Base-by-base conservation (phyloP, 2,113 vertebrate species). In the Cichladusa arquata region DNA sequence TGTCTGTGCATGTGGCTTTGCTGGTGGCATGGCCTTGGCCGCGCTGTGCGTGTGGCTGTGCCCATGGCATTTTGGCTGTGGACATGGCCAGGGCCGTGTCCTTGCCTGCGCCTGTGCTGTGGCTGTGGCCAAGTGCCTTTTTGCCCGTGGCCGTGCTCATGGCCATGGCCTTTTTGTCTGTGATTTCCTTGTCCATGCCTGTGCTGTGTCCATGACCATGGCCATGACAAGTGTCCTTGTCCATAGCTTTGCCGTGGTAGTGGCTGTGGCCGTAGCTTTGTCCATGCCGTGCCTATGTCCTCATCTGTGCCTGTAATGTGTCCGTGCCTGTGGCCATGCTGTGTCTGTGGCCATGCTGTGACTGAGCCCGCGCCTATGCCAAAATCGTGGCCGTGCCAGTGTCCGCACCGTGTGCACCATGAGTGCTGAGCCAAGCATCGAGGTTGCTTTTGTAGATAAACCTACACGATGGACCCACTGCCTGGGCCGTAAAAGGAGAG, bases 361-460 rank as follows among this genome's bases (percentile, higher is more conserved):
- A 15, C 51, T 19, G 1, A 28, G 50, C 12, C 25, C 1, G 0
- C 38, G 45, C 38, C 33, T 14, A 3, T 53, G 31, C 50, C 0
- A 0, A 16, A 57, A 29, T 25, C 1, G 2, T 34, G 69, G 42
- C 34, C 2, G 0, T 58, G 61, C 44, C 31, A 18, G 17, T 50
- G 53, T 22, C 18, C 1, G 2, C 36, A 60, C 44, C 36, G 36
- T 8, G 45, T 24, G 24, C 11, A 19, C 31, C 57, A 3, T 18
- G 44, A 42, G 18, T 15, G 40, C 61, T 33, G 54, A 64, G 44
- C 57, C 57, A 48, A 71, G 34, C 48, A 19, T 48, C 47, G 25
- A 70, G 13, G 20, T 22, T 56, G 20, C 26, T 72, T 48, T 22
- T 17, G 19, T 34, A 31, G 24, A 42, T 9, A 42, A 80, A 42